Conservation (phyloP, 2,113 vertebrate species). For the Pyxicephalus adspersus region DNA sequence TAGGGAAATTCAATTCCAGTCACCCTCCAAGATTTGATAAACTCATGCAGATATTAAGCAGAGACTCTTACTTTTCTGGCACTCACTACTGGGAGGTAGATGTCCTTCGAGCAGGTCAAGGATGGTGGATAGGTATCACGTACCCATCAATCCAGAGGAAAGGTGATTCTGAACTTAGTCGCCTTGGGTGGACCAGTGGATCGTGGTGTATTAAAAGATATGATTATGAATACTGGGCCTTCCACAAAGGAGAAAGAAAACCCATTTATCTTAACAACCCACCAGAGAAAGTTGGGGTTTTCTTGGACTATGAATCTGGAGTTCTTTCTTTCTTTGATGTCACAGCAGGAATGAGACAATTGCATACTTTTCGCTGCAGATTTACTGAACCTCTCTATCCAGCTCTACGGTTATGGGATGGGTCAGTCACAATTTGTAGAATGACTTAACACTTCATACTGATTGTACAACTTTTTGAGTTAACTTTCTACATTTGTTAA, state of each 20-base stretch:
- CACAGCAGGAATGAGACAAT: slow-evolving; percentile 65
- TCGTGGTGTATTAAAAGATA: slow-evolving; percentile 76
- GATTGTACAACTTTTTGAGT: too few relatives aligned
- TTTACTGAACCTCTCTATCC: slow-evolving; percentile 74
- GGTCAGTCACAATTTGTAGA: slow-evolving; percentile 64
- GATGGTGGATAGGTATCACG: slow-evolving; percentile 73
- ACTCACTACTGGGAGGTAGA: slow-evolving; percentile 79
- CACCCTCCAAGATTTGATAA: slow-evolving; percentile 65
- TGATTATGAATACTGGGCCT: slow-evolving; percentile 76
- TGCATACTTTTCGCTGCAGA: slow-evolving; percentile 70
- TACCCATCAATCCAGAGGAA: slow-evolving; percentile 69
- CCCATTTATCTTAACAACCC: slow-evolving; percentile 63
- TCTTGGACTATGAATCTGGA: slow-evolving; percentile 76
- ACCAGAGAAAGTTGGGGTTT: slow-evolving; percentile 68
- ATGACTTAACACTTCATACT: slow-evolving; percentile 65
- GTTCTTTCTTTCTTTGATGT: slow-evolving; percentile 73
- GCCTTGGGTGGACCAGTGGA: slow-evolving; percentile 72
- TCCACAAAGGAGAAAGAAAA: slow-evolving; percentile 73
- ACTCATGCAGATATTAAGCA: slow-evolving; percentile 73
- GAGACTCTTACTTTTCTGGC: slow-evolving; percentile 70
- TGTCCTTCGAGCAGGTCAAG: slow-evolving; percentile 66
- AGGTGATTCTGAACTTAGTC: slow-evolving; percentile 64
- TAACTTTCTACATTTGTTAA: too few relatives aligned
- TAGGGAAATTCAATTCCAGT: slow-evolving; percentile 61
- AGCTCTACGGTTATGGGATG: slow-evolving; percentile 74